A percentile compares a stretch with the other conserved stretches of the same genome.
Conservation (phyloP, 2,888 invertebrate species). For the Abscondita cerata region DNA sequence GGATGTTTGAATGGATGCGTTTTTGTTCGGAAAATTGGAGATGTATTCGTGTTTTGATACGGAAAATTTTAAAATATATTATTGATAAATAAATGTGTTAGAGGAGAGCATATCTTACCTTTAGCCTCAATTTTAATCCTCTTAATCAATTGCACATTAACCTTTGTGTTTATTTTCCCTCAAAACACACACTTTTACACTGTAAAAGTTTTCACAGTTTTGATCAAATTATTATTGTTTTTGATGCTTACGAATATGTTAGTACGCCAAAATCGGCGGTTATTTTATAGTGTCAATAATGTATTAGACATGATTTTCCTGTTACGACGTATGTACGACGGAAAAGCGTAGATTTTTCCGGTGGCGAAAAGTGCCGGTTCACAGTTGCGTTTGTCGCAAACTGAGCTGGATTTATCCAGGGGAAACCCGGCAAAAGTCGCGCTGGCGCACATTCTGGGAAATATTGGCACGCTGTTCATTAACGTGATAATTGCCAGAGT, state of each 20-base stretch:
- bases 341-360: conserved; percentile 35
- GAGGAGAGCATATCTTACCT: conserved; percentile 26
- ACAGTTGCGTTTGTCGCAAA: conserved; percentile 46
- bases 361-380: conserved; percentile 36
- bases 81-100: neutral
- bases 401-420: conserved; percentile 51
- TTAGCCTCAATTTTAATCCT: conserved; percentile 28
- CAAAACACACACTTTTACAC: conserved; percentile 30
- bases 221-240: neutral
- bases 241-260: neutral
- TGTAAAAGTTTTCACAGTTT: conserved; percentile 23
- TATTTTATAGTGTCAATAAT: no score
- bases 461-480: conserved; percentile 47
- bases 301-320: no score
- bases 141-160: conserved; percentile 23
- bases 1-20: no score
- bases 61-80: no score
- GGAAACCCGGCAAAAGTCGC: conserved; percentile 49
- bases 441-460: conserved; percentile 43
- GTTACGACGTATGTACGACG: neutral
- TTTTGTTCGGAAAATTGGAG: no score
- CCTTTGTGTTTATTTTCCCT: conserved; percentile 19
- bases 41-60: no score
- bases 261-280: no score
- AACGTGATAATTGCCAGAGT: conserved; percentile 46